Base-by-base conservation (phyloP, 2,888 invertebrate genomes). In the Myathropa florea region DNA sequence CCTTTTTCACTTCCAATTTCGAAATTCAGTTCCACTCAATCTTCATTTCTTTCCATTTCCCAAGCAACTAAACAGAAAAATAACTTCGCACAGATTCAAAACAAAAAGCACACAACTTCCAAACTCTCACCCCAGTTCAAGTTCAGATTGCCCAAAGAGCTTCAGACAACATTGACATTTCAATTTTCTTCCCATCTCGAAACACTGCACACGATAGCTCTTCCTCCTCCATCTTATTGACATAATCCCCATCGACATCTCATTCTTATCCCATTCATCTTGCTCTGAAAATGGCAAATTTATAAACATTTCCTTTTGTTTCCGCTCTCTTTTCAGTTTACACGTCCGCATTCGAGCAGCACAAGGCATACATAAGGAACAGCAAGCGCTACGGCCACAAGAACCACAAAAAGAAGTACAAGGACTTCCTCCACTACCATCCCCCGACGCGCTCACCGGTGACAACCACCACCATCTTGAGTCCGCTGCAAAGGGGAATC, bases 341-440 rank as follows among this genome's bases (percentile, higher is more conserved):
- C 67, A 79, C 75, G 53, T 90, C 90, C 6, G 89, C 90, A n/a
- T 92, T 92, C 77, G 92, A 92, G 64, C 90, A 89, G 28, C 90
- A 91, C 72, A 92, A 92, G 88, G 90, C 90, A 14, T 81, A 90
- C 77, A 90, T 91, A 64, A 90, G 92, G 61, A 91, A 89, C 85
- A 90, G 83, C 88, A 90, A 89, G 88, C 90, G 90, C 36, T 90
- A 90, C 63, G 92, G 92, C 1, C 92, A 92, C 89, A 92, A 90
- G 89, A 90, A 83, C 10, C 91, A 92, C 88, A 92, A 92, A 89
- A 92, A 92, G 88, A 91, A 90, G 75, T 92, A 91, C 88, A 92
- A 92, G 89, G 91, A 92, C 88, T 92, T 90, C 79, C 82, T 92
- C 36, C 90, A 81, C 18, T 89, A 89, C 68, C 87, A 80, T 26